Evolutionary conservation across 2,113 vertebrate species (phyloP).

Genomic region (Alouatta palliata): DNA sequence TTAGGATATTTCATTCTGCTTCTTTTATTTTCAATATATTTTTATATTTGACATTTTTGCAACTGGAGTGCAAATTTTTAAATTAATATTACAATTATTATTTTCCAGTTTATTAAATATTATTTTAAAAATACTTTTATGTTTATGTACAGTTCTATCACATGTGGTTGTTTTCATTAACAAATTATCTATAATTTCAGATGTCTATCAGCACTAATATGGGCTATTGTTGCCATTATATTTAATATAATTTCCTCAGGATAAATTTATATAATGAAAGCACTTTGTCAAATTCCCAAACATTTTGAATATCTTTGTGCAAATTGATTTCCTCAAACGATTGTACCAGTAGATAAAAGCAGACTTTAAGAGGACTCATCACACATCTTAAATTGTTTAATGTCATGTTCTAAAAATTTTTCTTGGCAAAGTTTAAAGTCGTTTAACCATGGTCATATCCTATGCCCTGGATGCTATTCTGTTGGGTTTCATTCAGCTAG

Average conservation of each 20-base stretch:
- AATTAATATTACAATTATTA: neutral
- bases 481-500: neutral
- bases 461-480: neutral
- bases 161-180: neutral
- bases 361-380: neutral
- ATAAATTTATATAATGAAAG: neutral
- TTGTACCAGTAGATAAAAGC: accelerated
- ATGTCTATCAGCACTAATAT: neutral
- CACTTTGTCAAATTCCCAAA: neutral
- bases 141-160: neutral
- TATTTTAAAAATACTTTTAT: neutral
- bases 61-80: neutral
- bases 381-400: neutral
- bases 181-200: neutral
- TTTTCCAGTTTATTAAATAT: neutral
- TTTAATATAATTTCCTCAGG: neutral
- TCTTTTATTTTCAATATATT: neutral
- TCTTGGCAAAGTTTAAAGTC: neutral
- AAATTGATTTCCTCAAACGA: accelerated
- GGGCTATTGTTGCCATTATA: neutral
- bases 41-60: neutral
- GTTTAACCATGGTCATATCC: accelerated
- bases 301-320: neutral
- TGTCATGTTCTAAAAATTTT: neutral
- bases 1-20: neutral